Percentiles rank a stretch among this genome's conserved stretches.
Evolutionary conservation across 1,140 invertebrate genomes (phyloP).

Genomic region (Dinoponera quadriceps): DNA sequence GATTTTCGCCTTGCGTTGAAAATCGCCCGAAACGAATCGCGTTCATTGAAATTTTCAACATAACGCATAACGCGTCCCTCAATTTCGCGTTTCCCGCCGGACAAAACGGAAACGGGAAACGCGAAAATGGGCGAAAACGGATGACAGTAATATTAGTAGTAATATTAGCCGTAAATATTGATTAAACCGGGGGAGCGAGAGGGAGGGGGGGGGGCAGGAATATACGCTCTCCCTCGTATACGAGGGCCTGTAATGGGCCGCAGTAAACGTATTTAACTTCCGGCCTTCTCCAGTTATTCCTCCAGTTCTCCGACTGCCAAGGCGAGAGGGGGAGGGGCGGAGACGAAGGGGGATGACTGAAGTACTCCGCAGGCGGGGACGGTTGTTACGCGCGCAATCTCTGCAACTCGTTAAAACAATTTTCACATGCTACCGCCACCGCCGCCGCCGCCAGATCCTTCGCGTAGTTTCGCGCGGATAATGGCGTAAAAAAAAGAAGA

Average conservation of each 20-base stretch:
- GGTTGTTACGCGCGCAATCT: constrained; percentile 57
- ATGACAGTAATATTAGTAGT: background rate
- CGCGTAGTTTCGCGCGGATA: background rate
- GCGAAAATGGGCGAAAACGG: background rate
- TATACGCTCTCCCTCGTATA: background rate
- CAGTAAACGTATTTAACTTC: constrained; percentile 66
- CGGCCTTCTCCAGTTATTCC: constrained; percentile 50
- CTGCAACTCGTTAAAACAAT: constrained; percentile 66
- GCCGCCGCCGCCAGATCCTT: background rate
- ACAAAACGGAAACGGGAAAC: too few relatives aligned
- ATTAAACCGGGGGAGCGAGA: background rate
- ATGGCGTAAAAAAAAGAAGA: constrained; percentile 9
- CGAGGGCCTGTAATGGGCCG: constrained; percentile 21
- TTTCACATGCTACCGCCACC: constrained; percentile 45
- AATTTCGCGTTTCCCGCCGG: too few relatives aligned
- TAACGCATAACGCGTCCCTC: too few relatives aligned
- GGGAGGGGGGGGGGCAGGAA: background rate
- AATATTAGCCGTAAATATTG: constrained; percentile 33
- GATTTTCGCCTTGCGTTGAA: too few relatives aligned
- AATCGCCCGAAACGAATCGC: too few relatives aligned
- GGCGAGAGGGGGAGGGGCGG: too few relatives aligned
- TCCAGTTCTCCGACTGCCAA: background rate
- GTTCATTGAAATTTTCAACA: too few relatives aligned
- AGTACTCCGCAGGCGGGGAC: constrained; percentile 49
- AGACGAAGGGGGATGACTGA: constrained; percentile 1